Evolutionary conservation across 2,113 vertebrate species (phyloP).

Genomic region (Lophochroa leadbeateri): DNA sequence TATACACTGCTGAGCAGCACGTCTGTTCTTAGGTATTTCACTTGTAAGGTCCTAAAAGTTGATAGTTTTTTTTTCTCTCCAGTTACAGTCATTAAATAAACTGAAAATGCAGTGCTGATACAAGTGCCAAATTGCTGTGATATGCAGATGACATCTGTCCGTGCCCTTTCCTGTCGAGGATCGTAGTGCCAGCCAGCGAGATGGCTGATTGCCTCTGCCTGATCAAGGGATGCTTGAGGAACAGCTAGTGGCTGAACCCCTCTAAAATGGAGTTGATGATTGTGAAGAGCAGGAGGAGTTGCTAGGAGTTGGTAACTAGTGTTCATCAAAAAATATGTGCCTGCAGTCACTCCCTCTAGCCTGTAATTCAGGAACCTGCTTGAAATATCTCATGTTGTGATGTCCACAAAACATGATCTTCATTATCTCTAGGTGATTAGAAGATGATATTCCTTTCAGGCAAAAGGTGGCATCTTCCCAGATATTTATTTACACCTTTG

Average conservation of each 20-base stretch:
- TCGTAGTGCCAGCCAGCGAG: not conserved
- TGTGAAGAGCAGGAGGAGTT: not conserved
- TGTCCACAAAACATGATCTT: not conserved
- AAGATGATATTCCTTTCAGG: not conserved
- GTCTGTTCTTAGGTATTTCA: not conserved
- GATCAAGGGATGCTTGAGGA: not conserved
- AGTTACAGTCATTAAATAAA: not conserved
- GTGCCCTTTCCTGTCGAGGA: not conserved
- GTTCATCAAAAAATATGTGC: not conserved
- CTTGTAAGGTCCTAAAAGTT: not conserved
- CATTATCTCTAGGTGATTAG: not conserved
- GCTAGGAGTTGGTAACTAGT: not conserved
- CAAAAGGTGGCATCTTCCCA: not conserved
- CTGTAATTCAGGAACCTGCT: not conserved
- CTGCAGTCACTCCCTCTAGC: not conserved
- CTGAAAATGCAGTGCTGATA: not conserved
- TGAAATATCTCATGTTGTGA: accelerated
- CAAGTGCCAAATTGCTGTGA: not conserved
- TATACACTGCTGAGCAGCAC: not conserved
- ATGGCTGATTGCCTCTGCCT: not conserved
- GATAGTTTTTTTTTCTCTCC: not conserved
- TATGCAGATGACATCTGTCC: not conserved
- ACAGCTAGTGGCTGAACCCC: not conserved
- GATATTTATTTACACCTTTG: not conserved
- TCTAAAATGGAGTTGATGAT: not conserved